Base-by-base conservation (phyloP, 2,888 invertebrate species). In the Sesia apiformis region DNA sequence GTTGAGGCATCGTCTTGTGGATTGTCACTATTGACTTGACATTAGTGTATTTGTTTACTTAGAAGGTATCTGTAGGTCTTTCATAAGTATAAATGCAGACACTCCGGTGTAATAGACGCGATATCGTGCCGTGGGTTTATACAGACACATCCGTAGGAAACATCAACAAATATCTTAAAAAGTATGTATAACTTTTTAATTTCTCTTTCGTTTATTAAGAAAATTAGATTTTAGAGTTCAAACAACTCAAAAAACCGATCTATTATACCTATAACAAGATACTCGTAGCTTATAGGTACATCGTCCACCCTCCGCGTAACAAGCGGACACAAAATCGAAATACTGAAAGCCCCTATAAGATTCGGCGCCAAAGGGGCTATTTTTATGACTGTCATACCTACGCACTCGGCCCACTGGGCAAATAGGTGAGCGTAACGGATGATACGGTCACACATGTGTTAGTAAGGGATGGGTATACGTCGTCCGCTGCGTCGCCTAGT, bases 351-450 rank as follows among this genome's bases (percentile, higher is more conserved):
- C 84, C 83, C 81, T 76, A 82, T 84, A 84, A 85, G 85, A 86
- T 84, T 85, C 83, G 85, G 85, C 84, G 84, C 84, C 86, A 80
- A 85, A 84, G 87, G 87, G 87, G 86, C 87, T 87, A 89, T 89
- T 89, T 89, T 89, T 89, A 89, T 87, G 86, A 86, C 82, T 85
- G 85, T 84, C 87, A 83, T 83, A 86, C 84, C 84, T 87, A 87
- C 81, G 81, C 84, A 81, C 72, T 70, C 81, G 82, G 81, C 84
- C 86, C 84, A 85, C 80, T 86, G 86, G 81, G 84, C 86, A 87
- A 84, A 84, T 84, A 81, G 82, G 79, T 80, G 81, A 85, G 71
- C 72, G 71, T 77, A 71, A 75, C 73, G 70, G 65, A 63, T 69
- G 70, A 83, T 82, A 73, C 70, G 68, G 65, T 67, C 68, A 78